Evolutionary conservation across 2,113 vertebrate genomes (phyloP), one percentile per base, ranked within the genome.

Genomic region (Canis aureus): DNA sequence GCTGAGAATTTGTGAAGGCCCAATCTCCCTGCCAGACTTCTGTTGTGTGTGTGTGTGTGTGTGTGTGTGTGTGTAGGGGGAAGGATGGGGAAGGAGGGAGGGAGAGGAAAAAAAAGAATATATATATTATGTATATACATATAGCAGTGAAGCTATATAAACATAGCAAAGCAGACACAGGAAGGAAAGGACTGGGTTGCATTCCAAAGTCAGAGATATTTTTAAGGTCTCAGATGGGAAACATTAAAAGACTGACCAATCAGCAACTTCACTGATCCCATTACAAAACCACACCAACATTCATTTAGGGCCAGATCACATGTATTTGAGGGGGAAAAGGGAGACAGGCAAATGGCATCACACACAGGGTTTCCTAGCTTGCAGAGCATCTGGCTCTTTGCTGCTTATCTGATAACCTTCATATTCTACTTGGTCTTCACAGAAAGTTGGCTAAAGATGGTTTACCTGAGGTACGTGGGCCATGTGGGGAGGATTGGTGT

Each of bases 391-490:
- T 95, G 78, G 96, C 85, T 97, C 88, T 74, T 76, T 16, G 81
- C 78, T 88, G 81, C 91, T 91, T 76, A 79, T 94, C 81, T 95
- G 57, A 69, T 10, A 82, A 96, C 91, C 67, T 94, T 91, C 79
- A 55, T 2, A 29, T 16, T 82, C 93, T 89, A 98, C 97, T 96
- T 96, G 96, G 95, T 98, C 98, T 98, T 93, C 51, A 90, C 57
- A 97, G 98, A 97, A 97, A 96, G 96, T 92, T 97, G 98, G 94
- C 98, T 97, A 98, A 97, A 97, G 97, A 96, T 91, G 96, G 95
- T 99, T 98, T 98, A 99, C 99, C 99, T 99, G 99, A 98, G 99
- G 99, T 98, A 99, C 98, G 92, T 99, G 99, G 88, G 99, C 99
- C 99, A 99, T 99, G 98, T 99, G 99, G 98, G 99, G 99, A 96